Evolutionary conservation across 2,797 vertebrate genomes (phyloP).

Genomic region (Danio aesculapii): DNA sequence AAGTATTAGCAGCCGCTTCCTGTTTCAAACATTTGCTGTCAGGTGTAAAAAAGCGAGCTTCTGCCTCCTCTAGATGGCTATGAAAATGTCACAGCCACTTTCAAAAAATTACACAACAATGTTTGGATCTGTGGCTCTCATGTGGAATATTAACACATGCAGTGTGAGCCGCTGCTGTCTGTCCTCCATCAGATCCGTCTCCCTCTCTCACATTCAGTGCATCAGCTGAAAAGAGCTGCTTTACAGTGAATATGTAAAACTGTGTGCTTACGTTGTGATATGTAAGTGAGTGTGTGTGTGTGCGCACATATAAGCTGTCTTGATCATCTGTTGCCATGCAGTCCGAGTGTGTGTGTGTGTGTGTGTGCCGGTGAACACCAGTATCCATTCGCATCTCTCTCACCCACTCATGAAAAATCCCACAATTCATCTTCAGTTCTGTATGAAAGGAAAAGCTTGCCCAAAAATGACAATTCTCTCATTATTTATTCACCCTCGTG

Average conservation of each 20-base stretch:
- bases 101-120: slow-evolving; percentile 44
- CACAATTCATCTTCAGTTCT: slow-evolving; percentile 8
- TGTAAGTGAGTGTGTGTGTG: slow-evolving; percentile 16
- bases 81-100: slow-evolving; percentile 36
- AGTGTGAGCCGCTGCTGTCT: slow-evolving; percentile 39
- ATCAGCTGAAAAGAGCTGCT: slow-evolving; percentile 15
- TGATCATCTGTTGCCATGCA: slow-evolving; percentile 36
- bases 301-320: slow-evolving; percentile 20
- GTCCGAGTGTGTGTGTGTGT: neutral
- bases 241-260: slow-evolving; percentile 20
- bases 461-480: slow-evolving; percentile 37
- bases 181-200: neutral
- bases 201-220: neutral
- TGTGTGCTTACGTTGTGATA: slow-evolving; percentile 11
- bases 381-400: slow-evolving; percentile 32
- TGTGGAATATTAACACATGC: slow-evolving; percentile 45
- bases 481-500: too few relatives aligned
- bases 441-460: slow-evolving; percentile 12
- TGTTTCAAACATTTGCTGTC: neutral
- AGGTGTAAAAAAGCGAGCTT: slow-evolving; percentile 19
- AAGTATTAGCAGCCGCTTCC: neutral
- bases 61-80: slow-evolving; percentile 17
- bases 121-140: slow-evolving; percentile 40
- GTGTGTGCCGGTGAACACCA: slow-evolving; percentile 8
- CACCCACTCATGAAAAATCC: slow-evolving; percentile 51